Percentiles rank a stretch among this genome's conserved stretches.
Conservation (phyloP, 2,797 vertebrate species). For the Numenius phaeopus region DNA sequence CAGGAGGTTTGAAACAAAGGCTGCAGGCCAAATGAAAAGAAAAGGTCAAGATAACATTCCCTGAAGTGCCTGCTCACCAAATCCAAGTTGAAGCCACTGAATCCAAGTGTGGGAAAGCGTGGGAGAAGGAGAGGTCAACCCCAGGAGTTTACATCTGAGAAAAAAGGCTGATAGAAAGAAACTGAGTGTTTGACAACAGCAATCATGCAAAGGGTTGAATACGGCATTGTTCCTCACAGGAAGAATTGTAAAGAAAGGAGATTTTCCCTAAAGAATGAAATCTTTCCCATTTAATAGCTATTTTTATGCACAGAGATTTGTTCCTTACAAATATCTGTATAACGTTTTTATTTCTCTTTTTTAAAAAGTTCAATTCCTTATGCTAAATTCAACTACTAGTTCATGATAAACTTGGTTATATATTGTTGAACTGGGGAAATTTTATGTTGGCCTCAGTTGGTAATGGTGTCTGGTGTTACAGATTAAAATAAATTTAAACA, state of each 20-base stretch:
- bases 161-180: conserved; percentile 32
- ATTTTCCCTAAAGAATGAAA: conserved; percentile 26
- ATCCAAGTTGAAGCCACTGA: background rate
- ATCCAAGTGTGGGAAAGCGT: conserved; percentile 29
- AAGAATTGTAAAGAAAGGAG: conserved; percentile 24
- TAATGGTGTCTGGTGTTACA: background rate
- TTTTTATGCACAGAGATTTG: background rate
- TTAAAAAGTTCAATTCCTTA: background rate
- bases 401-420: background rate
- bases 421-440: background rate
- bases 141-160: conserved; percentile 41
- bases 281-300: conserved; percentile 1
- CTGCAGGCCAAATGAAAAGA: background rate
- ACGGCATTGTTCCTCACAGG: conserved; percentile 19
- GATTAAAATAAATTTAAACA: background rate
- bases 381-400: background rate
- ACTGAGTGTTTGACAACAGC: conserved; percentile 48
- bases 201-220: background rate
- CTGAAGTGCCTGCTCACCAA: conserved; percentile 11
- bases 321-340: background rate
- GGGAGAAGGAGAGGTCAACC: conserved; percentile 22
- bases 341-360: background rate
- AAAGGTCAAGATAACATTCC: conserved; percentile 37
- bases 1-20: conserved; percentile 24
- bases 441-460: background rate